These are phyloP conservation scores for Dromaius novaehollandiae DNA, from an alignment of 2,113 vertebrate genomes.

Conservation along the genomic window DNA sequence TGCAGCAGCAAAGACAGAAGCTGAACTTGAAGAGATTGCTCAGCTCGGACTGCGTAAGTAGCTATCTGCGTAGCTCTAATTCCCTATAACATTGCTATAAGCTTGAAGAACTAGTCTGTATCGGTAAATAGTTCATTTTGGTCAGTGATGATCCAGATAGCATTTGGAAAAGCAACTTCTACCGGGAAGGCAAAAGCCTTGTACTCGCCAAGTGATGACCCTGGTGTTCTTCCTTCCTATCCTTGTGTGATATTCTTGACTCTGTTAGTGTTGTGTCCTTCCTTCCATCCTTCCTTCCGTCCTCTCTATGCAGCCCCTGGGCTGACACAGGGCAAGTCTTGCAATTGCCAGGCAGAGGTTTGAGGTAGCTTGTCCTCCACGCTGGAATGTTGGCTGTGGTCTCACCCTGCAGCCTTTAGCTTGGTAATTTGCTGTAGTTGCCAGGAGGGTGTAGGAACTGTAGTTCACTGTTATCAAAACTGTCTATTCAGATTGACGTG, in stretches of 20 bases:
- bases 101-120: not conserved
- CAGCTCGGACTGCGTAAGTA: conserved; percentile 89
- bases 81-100: not conserved
- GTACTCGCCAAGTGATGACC: not conserved
- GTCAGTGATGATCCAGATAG: not conserved
- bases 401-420: not conserved
- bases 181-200: not conserved
- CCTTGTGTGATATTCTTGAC: not conserved
- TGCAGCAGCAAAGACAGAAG: conserved; percentile 86
- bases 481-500: not conserved
- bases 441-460: not conserved
- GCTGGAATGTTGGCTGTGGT: rapidly evolving
- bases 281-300: not conserved
- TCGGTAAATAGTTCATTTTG: not conserved
- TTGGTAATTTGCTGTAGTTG: not conserved
- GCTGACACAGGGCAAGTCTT: not conserved
- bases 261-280: too few species aligned
- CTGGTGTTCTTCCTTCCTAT: not conserved
- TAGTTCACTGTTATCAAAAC: not conserved
- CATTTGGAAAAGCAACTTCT: not conserved
- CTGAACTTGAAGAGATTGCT: conserved; percentile 90
- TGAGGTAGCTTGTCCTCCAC: not conserved
- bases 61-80: not conserved
- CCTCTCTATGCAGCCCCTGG: not conserved
- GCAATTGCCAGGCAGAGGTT: not conserved